A percentile compares a stretch with the other conserved stretches of the same genome.
phyloP scores from a whole-genome alignment of 1,140 invertebrate genomes.

The Drosophila saltans region DNA sequence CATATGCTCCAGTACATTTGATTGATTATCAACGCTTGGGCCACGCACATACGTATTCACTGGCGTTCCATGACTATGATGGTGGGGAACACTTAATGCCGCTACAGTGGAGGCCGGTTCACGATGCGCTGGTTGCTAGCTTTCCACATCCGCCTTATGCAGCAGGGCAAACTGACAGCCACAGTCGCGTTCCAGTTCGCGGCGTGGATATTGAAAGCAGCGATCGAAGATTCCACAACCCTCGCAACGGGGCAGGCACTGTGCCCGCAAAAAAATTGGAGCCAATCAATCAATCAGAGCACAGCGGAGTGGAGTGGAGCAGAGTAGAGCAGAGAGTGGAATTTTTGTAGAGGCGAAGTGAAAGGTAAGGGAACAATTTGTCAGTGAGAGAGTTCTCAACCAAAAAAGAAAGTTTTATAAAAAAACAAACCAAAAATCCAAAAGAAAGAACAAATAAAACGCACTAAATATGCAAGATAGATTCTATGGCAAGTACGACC shows the following conservation, averaged over 20 bases:
- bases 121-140: slow-evolving; percentile 82
- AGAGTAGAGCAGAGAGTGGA: slow-evolving; percentile 32
- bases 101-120: slow-evolving; percentile 70
- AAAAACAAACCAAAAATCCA: slow-evolving; percentile 52
- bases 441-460: slow-evolving; percentile 11
- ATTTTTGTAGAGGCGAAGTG: slow-evolving; percentile 41
- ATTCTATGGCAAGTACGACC: slow-evolving; percentile 36
- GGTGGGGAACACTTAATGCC: slow-evolving; percentile 44
- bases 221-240: slow-evolving; percentile 92
- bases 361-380: slow-evolving; percentile 65
- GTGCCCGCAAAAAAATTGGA: slow-evolving; percentile 18
- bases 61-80: slow-evolving; percentile 70
- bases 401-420: slow-evolving; percentile 61
- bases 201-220: slow-evolving; percentile 92
- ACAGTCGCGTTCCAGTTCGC: slow-evolving; percentile 90
- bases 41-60: slow-evolving; percentile 74
- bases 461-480: slow-evolving; percentile 11
- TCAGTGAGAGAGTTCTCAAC: slow-evolving; percentile 74
- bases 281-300: slow-evolving; percentile 35
- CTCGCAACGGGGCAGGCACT: slow-evolving; percentile 84
- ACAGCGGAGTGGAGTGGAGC: slow-evolving; percentile 35
- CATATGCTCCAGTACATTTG: slow-evolving; percentile 66
- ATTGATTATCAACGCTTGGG: slow-evolving; percentile 71
- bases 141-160: slow-evolving; percentile 90
- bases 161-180: slow-evolving; percentile 94